Evolutionary conservation across 2,797 vertebrate genomes (phyloP).

Genomic region (Myotis planiceps): DNA sequence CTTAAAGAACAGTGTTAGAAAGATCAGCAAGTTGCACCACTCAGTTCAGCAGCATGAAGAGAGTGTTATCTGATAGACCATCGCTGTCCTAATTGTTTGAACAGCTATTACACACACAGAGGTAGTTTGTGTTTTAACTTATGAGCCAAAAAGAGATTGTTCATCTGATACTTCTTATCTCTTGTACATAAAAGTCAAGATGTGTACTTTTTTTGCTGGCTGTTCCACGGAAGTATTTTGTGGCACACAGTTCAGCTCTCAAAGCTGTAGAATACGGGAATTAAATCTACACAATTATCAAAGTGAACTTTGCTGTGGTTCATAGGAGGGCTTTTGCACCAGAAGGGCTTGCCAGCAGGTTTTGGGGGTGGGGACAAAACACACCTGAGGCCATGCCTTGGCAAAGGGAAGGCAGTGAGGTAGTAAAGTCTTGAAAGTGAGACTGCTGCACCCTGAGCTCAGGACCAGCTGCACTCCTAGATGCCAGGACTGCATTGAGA

Average conservation of each 20-base stretch:
- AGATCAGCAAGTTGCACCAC: slow-evolving; percentile 20
- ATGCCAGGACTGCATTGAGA: not conserved
- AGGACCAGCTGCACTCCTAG: not conserved
- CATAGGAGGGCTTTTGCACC: not conserved
- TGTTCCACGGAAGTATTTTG: slow-evolving; percentile 5
- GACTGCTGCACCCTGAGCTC: not conserved
- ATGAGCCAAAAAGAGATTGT: not conserved
- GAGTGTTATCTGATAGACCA: not conserved
- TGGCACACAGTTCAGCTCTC: not conserved
- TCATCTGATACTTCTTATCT: slow-evolving; percentile 56
- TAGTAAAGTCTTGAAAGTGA: not conserved
- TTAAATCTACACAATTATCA: not conserved
- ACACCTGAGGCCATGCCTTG: not conserved
- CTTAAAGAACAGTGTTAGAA: slow-evolving; percentile 43
- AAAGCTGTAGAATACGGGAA: not conserved
- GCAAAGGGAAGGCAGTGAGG: not conserved
- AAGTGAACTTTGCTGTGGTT: not conserved
- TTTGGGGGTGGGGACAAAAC: not conserved
- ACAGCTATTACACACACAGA: not conserved
- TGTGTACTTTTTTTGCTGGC: not conserved
- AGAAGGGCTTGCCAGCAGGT: not conserved
- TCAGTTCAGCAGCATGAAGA: not conserved
- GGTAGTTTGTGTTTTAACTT: slow-evolving; percentile 32
- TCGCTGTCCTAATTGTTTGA: slow-evolving; percentile 29
- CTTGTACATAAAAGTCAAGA: slow-evolving; percentile 36